Evolutionary conservation across 64 coral and sea anemone species (phyloP), one percentile per base, ranked within the genome.

Genomic region (Porites australiensis): DNA sequence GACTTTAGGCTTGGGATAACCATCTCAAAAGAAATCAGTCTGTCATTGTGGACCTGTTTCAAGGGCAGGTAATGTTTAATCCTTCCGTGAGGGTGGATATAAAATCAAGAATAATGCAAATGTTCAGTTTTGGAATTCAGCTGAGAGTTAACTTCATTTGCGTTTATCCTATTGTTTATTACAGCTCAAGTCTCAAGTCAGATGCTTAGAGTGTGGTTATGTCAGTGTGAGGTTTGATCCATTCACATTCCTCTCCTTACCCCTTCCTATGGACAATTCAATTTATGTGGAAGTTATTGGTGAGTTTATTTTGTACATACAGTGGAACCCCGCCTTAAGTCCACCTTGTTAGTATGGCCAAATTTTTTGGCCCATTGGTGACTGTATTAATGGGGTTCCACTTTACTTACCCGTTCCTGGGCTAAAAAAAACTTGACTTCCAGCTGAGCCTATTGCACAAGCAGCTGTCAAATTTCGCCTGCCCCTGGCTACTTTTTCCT

Each of bases 1-100:
- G 2, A 13, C 63, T 69, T 45, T 64, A 99, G 98, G 98, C 98
- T 0, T 99, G 98, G 98, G 98, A 99, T 72, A 99, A 99, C 53
- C 98, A 99, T 77, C 65, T 99, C 12, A 99, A 99, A 73, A 95
- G 98, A 27, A 99, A 99, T 74, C 95, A 96, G 71, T 99, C 98
- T 18, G 93, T 99, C 70, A 89, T 99, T 16, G 98, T 99, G 43
- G 98, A 99, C 88, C 75, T 99, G 14, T 99, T 99, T 79, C 98
- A 99, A 92, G 98, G 98, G 23, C 98, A 99, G 94, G 98, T 99
- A 80, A 67, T 18, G 13, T 44, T 77, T n/a, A 10, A 74, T 44
- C 5, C 64, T 19, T 71, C 9, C 54, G 0, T 55, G 53, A 55
- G 5, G 0, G 2, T 55, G 53, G 53, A 0, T 5, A 55, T 11